Conservation (phyloP, 2,888 invertebrate genomes). For the Athalia cordata region DNA sequence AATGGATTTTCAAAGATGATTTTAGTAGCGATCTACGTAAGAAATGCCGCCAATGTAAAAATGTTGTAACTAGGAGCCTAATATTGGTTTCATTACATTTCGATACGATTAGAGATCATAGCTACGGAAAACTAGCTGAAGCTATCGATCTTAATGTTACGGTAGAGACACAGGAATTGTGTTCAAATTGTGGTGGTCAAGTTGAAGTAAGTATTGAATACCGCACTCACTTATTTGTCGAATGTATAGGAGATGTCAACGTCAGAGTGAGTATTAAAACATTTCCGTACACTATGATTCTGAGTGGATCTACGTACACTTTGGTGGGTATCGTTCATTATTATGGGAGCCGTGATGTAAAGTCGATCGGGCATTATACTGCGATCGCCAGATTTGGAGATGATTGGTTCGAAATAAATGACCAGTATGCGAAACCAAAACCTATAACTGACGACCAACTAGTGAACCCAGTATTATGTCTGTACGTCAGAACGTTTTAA, state of each 20-base stretch:
- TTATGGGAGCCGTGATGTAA: neutral
- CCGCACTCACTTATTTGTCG: slow-evolving; percentile 37
- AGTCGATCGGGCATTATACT: slow-evolving; percentile 18
- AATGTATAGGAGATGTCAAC: slow-evolving; percentile 38
- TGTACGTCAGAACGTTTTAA: neutral
- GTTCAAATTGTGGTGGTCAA: slow-evolving; percentile 26
- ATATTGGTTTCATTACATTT: slow-evolving; percentile 21
- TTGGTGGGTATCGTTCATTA: slow-evolving; percentile 6
- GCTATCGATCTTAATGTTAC: neutral
- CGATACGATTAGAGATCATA: slow-evolving; percentile 16
- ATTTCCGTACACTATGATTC: slow-evolving; percentile 9
- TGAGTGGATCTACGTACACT: slow-evolving; percentile 12
- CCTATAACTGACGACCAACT: neutral
- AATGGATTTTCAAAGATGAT: slow-evolving; percentile 21
- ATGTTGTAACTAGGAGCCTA: neutral
- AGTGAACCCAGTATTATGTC: slow-evolving; percentile 8
- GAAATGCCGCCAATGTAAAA: slow-evolving; percentile 7
- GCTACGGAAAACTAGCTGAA: slow-evolving; percentile 6
- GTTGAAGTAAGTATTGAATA: slow-evolving; percentile 30
- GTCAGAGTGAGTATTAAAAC: neutral
- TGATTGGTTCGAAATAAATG: slow-evolving; percentile 8
- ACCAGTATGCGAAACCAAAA: slow-evolving; percentile 5
- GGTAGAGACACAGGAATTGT: slow-evolving; percentile 15
- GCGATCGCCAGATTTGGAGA: neutral
- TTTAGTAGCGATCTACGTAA: slow-evolving; percentile 17